Percentiles rank a stretch among this genome's conserved stretches.
Evolutionary conservation across 1,140 invertebrate genomes (phyloP).

Genomic region (Teleopsis dalmanni): DNA sequence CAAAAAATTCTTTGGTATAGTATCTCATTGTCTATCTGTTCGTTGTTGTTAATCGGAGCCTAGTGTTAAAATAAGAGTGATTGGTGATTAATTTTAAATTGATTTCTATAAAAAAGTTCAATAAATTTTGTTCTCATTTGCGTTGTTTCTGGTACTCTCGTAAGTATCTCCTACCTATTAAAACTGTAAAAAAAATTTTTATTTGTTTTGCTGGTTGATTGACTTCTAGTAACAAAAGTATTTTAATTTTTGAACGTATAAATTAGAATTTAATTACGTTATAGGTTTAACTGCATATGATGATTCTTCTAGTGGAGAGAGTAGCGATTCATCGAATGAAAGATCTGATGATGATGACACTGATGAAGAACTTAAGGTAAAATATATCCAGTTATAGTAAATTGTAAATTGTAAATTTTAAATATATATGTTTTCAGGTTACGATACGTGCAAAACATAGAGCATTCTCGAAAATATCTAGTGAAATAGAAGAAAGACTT

Average conservation of each 20-base stretch:
- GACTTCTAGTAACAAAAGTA: too few relatives aligned
- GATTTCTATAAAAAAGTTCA: too few relatives aligned
- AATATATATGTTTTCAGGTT: slow-evolving; percentile 15
- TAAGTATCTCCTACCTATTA: too few relatives aligned
- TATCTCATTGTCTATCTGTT: too few relatives aligned
- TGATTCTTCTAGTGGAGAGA: slow-evolving; percentile 36
- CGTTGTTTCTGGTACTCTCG: too few relatives aligned
- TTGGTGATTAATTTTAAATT: too few relatives aligned
- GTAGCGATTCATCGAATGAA: slow-evolving; percentile 21
- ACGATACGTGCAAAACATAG: slow-evolving; percentile 30
- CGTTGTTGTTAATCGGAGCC: too few relatives aligned
- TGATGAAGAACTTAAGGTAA: slow-evolving; percentile 35
- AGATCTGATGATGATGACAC: slow-evolving; percentile 18
- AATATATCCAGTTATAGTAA: neutral
- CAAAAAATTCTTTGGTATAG: too few relatives aligned
- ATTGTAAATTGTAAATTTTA: neutral
- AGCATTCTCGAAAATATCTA: slow-evolving; percentile 29
- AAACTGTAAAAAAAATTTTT: neutral
- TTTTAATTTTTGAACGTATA: neutral
- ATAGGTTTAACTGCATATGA: slow-evolving; percentile 43
- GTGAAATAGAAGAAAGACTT: slow-evolving; percentile 37
- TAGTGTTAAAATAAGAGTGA: too few relatives aligned
- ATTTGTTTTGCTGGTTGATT: too few relatives aligned
- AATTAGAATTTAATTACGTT: slow-evolving; percentile 14
- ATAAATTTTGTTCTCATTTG: too few relatives aligned